Percentiles rank a stretch among this genome's conserved stretches.
phyloP scores from a whole-genome alignment of 2,888 invertebrate species.

The Ypsolopha scabrella region DNA sequence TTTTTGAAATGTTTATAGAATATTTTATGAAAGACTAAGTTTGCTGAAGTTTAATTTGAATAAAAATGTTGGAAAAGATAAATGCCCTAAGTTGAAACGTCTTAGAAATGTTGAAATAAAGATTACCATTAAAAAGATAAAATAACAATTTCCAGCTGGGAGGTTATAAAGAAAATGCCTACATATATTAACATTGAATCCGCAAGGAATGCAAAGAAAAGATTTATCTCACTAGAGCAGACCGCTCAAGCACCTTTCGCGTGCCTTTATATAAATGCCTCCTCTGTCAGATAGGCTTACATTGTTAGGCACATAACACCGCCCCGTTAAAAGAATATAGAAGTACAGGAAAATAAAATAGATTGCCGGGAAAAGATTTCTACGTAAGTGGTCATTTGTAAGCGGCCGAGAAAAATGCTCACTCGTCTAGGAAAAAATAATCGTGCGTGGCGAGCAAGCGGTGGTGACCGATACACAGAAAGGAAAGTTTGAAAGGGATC shows the following conservation, averaged over 20 bases:
- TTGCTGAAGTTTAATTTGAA: too few species aligned
- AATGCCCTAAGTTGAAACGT: too few species aligned
- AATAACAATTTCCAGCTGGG: too few species aligned
- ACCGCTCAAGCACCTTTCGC: neutral
- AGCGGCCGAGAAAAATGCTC: slow-evolving; percentile 58
- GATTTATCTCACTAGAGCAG: slow-evolving; percentile 1
- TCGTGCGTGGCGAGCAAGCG: slow-evolving; percentile 10
- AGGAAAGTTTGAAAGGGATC: neutral
- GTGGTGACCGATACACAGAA: neutral
- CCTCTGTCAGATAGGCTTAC: slow-evolving; percentile 13
- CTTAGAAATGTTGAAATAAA: too few species aligned
- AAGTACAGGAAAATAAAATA: slow-evolving; percentile 47
- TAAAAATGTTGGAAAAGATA: too few species aligned
- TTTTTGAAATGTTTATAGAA: too few species aligned
- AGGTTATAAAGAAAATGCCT: neutral
- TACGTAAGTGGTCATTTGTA: slow-evolving; percentile 60
- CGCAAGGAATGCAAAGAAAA: neutral
- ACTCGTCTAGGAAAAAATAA: slow-evolving; percentile 59
- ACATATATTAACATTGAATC: neutral
- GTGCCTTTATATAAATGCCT: slow-evolving; percentile 3
- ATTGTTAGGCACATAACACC: slow-evolving; percentile 51
- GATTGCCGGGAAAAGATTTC: slow-evolving; percentile 52
- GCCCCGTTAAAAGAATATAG: slow-evolving; percentile 59
- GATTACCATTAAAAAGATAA: too few species aligned
- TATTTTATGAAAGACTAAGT: too few species aligned